Evolutionary conservation across 2,888 invertebrate species (phyloP), one percentile per base, ranked within the genome.

Genomic region (Dascillus cervinus): DNA sequence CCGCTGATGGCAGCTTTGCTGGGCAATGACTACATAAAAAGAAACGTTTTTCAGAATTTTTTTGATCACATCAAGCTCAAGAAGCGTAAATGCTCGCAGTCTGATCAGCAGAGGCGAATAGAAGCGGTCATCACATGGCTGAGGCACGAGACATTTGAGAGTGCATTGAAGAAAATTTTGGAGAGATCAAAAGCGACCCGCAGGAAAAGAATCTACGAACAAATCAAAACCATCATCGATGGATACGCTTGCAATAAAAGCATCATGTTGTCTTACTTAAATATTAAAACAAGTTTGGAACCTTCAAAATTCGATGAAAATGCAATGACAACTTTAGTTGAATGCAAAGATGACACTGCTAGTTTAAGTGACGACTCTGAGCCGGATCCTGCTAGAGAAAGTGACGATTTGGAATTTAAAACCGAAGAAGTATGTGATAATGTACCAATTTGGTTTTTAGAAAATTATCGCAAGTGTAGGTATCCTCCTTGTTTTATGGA

Each of bases 1-100:
- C 89, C 91, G 0, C 56, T 95, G 11, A 70, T 90, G 40, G 87
- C 89, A 1, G 82, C 85, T 1, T 57, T 94, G 17, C 65, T 92
- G 4, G 95, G 94, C 1, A 95, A 95, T 67, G 95, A 95, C 64
- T 92, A 84, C 63, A 79, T 91, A 4, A 70, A 79, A 20, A 71
- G 71, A 35, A 67, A 65, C 3, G 69, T 73, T 0, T 89, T 91
- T 53, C 67, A 66, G 2, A 73, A 76, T 42, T 89, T 92, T 58
- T 84, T 80, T 51, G 60, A 68, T 0, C 74, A 78, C 28, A 55
- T 83, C 3, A 77, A 75, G 54, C 49, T 79, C 19, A 71, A 73
- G 4, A 75, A 73, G 49, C 69, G 64, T 24, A 68, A 65, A 39
- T 67, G 64, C 35, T 49, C 38, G 17, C 69, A 69, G 23, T 76